phyloP scores from a whole-genome alignment of 2,888 invertebrate genomes.

The Ormyrus rosae region DNA sequence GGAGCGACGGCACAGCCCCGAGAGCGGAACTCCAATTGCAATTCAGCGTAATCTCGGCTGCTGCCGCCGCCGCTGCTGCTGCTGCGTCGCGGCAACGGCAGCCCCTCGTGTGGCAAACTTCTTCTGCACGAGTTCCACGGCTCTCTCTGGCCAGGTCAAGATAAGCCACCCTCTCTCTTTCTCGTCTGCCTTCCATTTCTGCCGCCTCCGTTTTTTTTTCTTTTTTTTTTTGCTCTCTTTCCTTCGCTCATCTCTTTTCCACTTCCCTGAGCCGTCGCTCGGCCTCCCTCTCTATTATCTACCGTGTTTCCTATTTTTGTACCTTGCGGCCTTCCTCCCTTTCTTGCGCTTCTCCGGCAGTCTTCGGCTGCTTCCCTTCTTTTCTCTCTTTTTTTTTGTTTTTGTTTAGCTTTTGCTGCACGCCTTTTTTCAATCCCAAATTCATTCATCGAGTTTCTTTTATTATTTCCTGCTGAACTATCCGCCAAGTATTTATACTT shows the following conservation, averaged over 20 bases:
- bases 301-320: slow-evolving; percentile 26
- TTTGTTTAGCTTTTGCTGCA: slow-evolving; percentile 4
- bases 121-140: slow-evolving; percentile 61
- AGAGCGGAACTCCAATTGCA: slow-evolving; percentile 11
- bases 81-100: no score
- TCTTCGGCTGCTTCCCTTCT: not conserved
- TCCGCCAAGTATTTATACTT: slow-evolving; percentile 30
- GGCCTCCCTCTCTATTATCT: slow-evolving; percentile 16
- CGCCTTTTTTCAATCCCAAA: slow-evolving; percentile 13
- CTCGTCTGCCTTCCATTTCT: not conserved
- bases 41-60: slow-evolving; percentile 56
- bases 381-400: no score
- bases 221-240: slow-evolving; percentile 16
- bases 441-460: slow-evolving; percentile 7
- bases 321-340: slow-evolving; percentile 53
- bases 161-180: slow-evolving; percentile 67
- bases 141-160: slow-evolving; percentile 63
- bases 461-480: not conserved
- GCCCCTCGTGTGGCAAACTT: slow-evolving; percentile 53
- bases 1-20: not conserved
- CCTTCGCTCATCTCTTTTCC: not conserved
- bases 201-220: slow-evolving; percentile 61
- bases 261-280: no score
- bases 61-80: not conserved
- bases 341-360: slow-evolving; percentile 53